Conservation (phyloP, 2,113 vertebrate species). For the Numenius arquata region DNA sequence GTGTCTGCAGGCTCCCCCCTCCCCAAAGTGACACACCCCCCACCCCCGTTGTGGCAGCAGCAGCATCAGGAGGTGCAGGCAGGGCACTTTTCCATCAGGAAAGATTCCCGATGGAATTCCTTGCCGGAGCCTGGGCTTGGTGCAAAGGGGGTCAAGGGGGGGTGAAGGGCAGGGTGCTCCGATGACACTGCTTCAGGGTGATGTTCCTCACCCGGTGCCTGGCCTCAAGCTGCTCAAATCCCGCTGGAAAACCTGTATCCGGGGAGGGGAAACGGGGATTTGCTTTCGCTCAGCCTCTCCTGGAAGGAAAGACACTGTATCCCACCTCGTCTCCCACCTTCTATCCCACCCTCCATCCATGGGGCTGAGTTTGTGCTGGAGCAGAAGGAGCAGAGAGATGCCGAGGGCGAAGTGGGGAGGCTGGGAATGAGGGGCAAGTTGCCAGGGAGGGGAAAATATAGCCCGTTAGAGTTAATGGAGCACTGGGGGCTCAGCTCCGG, state of each 20-base stretch:
- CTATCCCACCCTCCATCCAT: neutral
- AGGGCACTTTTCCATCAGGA: neutral
- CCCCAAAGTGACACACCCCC: too few relatives aligned
- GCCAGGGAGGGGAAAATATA: too few relatives aligned
- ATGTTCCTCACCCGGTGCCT: neutral
- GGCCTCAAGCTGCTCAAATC: neutral
- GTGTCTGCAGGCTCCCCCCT: neutral
- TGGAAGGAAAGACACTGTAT: neutral
- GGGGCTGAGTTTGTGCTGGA: neutral
- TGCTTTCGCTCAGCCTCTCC: neutral
- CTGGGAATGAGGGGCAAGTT: neutral
- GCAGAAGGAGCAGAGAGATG: neutral
- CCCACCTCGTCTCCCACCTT: neutral
- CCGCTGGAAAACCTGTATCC: neutral
- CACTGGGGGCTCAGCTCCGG: neutral
- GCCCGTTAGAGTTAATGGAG: fast-evolving
- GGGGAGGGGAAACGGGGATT: neutral
- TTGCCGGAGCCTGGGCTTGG: neutral
- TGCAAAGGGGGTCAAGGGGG: neutral
- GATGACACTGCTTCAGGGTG: too few relatives aligned
- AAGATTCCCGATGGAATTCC: neutral
- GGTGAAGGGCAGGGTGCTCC: neutral
- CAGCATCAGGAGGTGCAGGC: neutral
- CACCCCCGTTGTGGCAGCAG: fast-evolving
- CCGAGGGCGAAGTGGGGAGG: neutral